Evolutionary conservation across 1,140 invertebrate species (phyloP).

Genomic region (Pentalonia nigronervosa): DNA sequence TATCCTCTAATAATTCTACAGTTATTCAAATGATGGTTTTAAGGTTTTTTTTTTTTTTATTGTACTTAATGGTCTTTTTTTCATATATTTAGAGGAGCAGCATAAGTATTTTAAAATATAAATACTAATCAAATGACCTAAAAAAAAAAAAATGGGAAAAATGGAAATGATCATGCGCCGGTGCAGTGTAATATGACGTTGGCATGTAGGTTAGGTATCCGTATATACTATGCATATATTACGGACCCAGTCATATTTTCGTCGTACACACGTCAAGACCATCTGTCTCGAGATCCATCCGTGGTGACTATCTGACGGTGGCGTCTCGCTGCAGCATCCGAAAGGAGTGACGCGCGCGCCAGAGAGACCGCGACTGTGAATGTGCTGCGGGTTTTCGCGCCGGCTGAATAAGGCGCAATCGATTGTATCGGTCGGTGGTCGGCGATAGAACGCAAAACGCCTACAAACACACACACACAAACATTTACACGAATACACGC

Average conservation of each 20-base stretch:
- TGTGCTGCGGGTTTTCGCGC: neutral
- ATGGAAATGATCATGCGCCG: too few relatives aligned
- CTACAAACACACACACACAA: neutral
- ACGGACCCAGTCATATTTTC: neutral
- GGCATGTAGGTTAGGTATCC: too few relatives aligned
- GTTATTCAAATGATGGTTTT: neutral
- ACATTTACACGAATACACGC: neutral
- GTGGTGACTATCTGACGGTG: neutral
- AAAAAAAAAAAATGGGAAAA: too few relatives aligned
- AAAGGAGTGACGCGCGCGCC: neutral
- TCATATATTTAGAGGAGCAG: too few relatives aligned
- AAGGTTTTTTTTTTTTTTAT: too few relatives aligned
- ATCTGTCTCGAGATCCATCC: neutral
- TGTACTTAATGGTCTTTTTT: too few relatives aligned
- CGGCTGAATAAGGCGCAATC: slow-evolving; percentile 40
- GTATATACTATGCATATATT: neutral
- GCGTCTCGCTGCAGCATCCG: neutral
- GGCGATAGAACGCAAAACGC: slow-evolving; percentile 42
- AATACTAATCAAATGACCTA: too few relatives aligned
- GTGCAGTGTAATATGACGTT: neutral
- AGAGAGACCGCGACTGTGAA: neutral
- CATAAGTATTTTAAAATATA: too few relatives aligned
- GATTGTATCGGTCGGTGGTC: slow-evolving; percentile 29
- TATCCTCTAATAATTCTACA: too few relatives aligned
- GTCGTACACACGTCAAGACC: neutral